Percentiles rank a stretch among this genome's conserved stretches.
Evolutionary conservation across 1,140 invertebrate genomes (phyloP).

Genomic region (Lineus longissimus): DNA sequence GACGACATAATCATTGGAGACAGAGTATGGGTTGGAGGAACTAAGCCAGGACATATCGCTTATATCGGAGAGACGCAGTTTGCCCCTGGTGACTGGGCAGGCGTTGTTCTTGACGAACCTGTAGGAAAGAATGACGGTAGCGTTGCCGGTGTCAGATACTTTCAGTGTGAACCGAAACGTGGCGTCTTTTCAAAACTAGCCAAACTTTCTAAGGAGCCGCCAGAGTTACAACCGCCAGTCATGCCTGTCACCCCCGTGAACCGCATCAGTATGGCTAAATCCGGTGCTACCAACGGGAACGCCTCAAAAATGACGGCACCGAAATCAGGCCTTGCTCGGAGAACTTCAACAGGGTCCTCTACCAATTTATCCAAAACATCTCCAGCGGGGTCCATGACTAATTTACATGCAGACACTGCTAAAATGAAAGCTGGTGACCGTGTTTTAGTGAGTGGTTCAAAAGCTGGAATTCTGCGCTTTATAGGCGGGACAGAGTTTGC

Average conservation of each 20-base stretch:
- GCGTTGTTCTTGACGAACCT: conserved; percentile 50
- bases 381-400: conserved; percentile 17
- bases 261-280: background rate
- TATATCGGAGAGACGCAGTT: conserved; percentile 90
- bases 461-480: conserved; percentile 80
- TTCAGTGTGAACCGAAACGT: conserved; percentile 85
- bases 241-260: background rate
- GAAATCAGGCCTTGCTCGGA: conserved; percentile 7
- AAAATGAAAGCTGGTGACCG: conserved; percentile 76
- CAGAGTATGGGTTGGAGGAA: conserved; percentile 89
- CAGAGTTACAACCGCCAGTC: conserved; percentile 34
- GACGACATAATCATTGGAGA: conserved; percentile 92
- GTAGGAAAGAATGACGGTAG: conserved; percentile 57
- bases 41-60: conserved; percentile 90
- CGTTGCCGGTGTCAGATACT: conserved; percentile 54
- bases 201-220: conserved; percentile 73
- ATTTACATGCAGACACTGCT: background rate
- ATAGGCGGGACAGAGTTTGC: conserved; percentile 86
- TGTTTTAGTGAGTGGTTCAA: conserved; percentile 84
- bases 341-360: conserved; percentile 27
- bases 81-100: conserved; percentile 53
- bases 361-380: conserved; percentile 30
- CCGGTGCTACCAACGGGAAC: background rate
- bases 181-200: conserved; percentile 91
- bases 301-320: conserved; percentile 6